phyloP scores from a whole-genome alignment of 2,797 vertebrate genomes.

The Lindbergichthys nudifrons region DNA sequence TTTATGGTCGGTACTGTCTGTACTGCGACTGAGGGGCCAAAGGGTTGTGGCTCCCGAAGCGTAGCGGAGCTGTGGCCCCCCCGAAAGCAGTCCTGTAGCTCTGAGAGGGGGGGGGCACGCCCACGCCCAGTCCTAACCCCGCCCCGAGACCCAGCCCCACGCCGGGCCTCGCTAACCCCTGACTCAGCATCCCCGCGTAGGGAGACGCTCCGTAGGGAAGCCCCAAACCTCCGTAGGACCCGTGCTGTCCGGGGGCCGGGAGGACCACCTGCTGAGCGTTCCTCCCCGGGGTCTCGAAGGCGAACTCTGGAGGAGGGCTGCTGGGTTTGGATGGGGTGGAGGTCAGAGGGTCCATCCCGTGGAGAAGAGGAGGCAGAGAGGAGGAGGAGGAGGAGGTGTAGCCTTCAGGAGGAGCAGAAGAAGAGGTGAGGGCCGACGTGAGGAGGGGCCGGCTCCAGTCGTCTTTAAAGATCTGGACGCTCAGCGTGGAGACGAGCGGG shows the following conservation, averaged over 20 bases:
- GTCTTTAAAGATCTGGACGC: conserved; percentile 97
- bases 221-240: conserved; percentile 87
- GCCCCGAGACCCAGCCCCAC: conserved; percentile 51
- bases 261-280: conserved; percentile 88
- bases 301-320: conserved; percentile 94
- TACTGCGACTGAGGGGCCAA: conserved; percentile 75
- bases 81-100: conserved; percentile 90
- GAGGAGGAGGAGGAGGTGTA: conserved; percentile 57
- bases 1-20: conserved; percentile 86
- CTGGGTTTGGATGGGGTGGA: conserved; percentile 93
- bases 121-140: conserved; percentile 53
- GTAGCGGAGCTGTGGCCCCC: conserved; percentile 75
- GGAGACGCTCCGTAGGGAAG: conserved; percentile 84
- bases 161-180: conserved; percentile 80
- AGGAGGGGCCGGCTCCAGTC: conserved; percentile 93
- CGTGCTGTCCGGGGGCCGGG: conserved; percentile 81
- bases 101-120: conserved; percentile 76
- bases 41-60: conserved; percentile 83
- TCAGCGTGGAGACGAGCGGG: conserved; percentile 91
- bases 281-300: conserved; percentile 93
- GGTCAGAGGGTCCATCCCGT: conserved; percentile 85
- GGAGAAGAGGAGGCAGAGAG: conserved; percentile 57
- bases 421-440: conserved; percentile 83
- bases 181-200: conserved; percentile 83
- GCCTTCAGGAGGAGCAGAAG: conserved; percentile 44